Evolutionary conservation across 1,140 invertebrate species (phyloP), one percentile per base, ranked within the genome.

Genomic region (Aphis gossypii): DNA sequence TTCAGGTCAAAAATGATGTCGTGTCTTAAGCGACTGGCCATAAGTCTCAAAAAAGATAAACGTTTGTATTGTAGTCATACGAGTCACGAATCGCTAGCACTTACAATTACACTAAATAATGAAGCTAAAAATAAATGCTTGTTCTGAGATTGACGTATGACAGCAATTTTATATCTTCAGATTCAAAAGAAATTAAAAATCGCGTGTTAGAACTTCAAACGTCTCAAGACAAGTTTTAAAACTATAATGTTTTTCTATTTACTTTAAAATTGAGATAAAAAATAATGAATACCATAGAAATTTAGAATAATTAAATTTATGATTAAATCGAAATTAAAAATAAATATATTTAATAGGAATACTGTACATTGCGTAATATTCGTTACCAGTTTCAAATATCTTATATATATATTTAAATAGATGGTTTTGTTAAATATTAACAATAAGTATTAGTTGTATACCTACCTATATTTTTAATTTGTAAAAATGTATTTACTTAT

Each of bases 61-160:
- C 38, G 89, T 25, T 89, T 90, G 38, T 90, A 90, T 90, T 90
- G 89, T 90, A 90, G 38, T 90, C 89, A 68, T 56, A 68, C 89
- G 20, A 90, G 89, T 90, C 89, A 90, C 89, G 89, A 90, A 90
- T 68, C 54, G 20, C 89, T 68, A 25, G 89, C 56, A 44, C 38
- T 90, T 44, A 90, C 25, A 54, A 8, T 89, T 5, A 51, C 38
- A 30, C 35, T 90, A 68, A 90, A 90, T 60, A 90, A 83, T 92
- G 60, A 82, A n/a, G 25, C 2, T 92, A 48, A 92, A 92, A 92
- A 92, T 44, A 76, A 92, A 92, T 82, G 68, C 35, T 38, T 83
- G n/a, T 90, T 41, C 9, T 23, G 46, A 82, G 44, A 92, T 91
- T 91, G 56, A 91, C 41, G 90, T 38, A 46, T 83, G 90, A 92